Conservation (phyloP, 2,797 vertebrate species). For the Ceyx erithaca region DNA sequence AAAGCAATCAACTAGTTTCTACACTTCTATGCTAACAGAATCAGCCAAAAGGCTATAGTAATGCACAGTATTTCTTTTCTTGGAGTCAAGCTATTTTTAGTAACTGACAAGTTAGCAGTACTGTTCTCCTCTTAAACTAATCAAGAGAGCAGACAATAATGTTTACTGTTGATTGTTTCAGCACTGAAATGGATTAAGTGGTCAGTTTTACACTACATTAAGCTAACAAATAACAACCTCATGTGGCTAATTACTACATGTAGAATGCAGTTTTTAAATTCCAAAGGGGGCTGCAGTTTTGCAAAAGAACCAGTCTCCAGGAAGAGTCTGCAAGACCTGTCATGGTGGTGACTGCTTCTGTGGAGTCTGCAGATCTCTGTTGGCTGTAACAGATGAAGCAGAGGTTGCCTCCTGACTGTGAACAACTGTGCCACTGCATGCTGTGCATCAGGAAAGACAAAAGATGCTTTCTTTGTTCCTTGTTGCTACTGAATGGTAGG, state of each 20-base stretch:
- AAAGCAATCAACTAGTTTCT: background rate
- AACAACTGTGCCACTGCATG: background rate
- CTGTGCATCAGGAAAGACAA: background rate
- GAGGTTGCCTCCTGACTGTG: background rate
- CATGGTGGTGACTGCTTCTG: background rate
- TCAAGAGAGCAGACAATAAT: background rate
- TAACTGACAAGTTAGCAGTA: background rate
- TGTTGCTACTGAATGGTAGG: background rate
- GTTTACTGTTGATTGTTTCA: background rate
- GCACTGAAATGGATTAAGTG: background rate
- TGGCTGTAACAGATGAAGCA: background rate
- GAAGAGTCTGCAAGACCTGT: background rate
- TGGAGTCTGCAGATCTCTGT: background rate
- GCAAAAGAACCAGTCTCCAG: background rate
- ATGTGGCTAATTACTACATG: constrained; percentile 9
- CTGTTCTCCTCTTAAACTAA: background rate
- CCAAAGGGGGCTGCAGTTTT: background rate
- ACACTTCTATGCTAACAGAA: background rate
- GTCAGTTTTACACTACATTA: constrained; percentile 35
- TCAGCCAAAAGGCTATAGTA: background rate
- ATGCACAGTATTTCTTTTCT: background rate
- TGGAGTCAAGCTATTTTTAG: background rate
- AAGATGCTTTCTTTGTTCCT: background rate
- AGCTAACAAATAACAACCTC: constrained; percentile 13
- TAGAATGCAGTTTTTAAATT: background rate